A percentile compares a stretch with the other conserved stretches of the same genome.
Conservation (phyloP, 2,113 vertebrate species). For the Vidua macroura region DNA sequence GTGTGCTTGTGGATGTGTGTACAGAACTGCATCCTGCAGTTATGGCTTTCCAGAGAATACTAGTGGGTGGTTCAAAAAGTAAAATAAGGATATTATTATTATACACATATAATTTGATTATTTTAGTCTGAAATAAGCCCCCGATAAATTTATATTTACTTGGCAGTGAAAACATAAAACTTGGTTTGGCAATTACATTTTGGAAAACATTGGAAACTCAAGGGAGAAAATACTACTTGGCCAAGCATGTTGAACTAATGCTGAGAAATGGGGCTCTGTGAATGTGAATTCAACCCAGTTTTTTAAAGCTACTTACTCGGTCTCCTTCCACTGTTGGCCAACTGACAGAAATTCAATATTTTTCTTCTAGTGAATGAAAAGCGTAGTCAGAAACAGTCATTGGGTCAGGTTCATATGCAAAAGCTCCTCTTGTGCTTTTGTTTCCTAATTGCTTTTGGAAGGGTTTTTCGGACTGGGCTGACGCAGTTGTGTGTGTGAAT, state of each 20-base stretch:
- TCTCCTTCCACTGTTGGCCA: conserved; percentile 1
- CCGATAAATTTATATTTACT: conserved; percentile 23
- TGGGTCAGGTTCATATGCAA: conserved; percentile 46
- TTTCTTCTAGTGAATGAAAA: conserved; percentile 58
- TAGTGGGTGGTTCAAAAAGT: conserved; percentile 3
- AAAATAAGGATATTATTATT: conserved; percentile 5
- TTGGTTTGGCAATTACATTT: conserved; percentile 57
- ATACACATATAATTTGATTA: conserved; percentile 6
- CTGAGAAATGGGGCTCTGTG: conserved; percentile 35
- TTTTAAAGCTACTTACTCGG: conserved; percentile 19
- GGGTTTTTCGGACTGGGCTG: conserved; percentile 34
- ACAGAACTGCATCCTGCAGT: neutral
- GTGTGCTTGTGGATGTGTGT: rapidly evolving
- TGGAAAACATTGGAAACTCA: conserved; percentile 38
- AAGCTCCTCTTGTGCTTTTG: conserved; percentile 54
- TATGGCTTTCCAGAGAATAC: neutral
- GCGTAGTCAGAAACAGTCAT: conserved; percentile 32
- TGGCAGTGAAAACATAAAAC: conserved; percentile 25
- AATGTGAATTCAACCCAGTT: conserved; percentile 43
- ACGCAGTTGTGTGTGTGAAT: conserved; percentile 61
- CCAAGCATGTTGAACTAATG: neutral
- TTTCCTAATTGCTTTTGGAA: conserved; percentile 59
- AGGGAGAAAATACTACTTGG: neutral
- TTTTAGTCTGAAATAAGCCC: conserved; percentile 34
- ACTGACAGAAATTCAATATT: conserved; percentile 47